These are phyloP conservation scores for Petrocephalus microphthalmus DNA, from an alignment of 2,113 vertebrate species.

Conservation along the genomic window DNA sequence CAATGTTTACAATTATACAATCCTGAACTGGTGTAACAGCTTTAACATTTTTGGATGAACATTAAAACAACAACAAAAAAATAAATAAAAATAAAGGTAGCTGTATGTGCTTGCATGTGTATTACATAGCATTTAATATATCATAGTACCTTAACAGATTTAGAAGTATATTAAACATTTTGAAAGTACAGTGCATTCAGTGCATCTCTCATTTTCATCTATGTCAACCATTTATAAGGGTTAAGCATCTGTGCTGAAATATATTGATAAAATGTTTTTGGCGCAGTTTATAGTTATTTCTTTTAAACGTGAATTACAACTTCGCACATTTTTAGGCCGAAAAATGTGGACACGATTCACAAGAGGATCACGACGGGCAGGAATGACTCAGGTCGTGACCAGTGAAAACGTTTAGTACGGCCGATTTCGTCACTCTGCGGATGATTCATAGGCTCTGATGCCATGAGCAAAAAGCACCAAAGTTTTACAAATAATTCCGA, in stretches of 20 bases:
- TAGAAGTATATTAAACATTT: background rate
- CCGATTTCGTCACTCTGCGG: background rate
- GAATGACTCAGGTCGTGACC: conserved; percentile 10
- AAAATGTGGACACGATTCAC: background rate
- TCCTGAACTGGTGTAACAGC: background rate
- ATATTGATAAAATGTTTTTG: background rate
- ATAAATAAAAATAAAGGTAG: background rate
- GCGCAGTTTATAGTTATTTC: background rate
- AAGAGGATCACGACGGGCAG: background rate
- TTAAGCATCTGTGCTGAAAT: background rate
- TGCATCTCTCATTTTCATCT: background rate
- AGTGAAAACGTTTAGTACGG: background rate
- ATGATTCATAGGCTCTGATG: conserved; percentile 10
- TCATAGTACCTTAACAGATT: background rate
- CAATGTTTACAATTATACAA: background rate
- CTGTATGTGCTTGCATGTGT: background rate
- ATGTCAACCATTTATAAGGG: background rate
- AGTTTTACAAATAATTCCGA: background rate
- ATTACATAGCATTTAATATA: background rate
- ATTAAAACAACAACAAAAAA: background rate
- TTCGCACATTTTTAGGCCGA: background rate
- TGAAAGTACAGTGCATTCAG: background rate
- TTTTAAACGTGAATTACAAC: background rate
- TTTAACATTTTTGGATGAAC: background rate
- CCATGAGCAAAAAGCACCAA: background rate